Base-by-base conservation (phyloP, 2,797 vertebrate species). In the Buphagus erythrorhynchus region DNA sequence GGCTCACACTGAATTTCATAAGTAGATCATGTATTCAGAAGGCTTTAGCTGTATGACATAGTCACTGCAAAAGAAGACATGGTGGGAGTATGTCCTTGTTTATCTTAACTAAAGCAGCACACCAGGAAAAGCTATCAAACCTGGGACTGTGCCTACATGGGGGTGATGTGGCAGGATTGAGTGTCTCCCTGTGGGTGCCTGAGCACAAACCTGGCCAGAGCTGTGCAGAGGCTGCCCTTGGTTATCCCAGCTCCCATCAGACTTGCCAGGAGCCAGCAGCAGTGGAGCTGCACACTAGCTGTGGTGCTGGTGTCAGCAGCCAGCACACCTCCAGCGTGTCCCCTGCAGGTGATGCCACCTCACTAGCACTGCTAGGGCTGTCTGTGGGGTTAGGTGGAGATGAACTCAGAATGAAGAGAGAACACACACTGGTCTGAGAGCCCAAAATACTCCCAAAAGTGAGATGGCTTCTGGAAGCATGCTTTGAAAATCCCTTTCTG, bases 1-100 rank as follows among this genome's bases (percentile, higher is more conserved):
- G 94, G 90, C 90, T 94, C 81, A 45, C 45, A 11, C 19, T 73
- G 90, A 95, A 73, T 96, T 94, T 95, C 90, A 78, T 92, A 92
- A 93, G 91, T 65, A 83, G 68, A 77, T 78, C 14, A 2, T 72
- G 29, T 52, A 66, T 79, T 88, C 86, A 48, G 80, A 62, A 66
- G 36, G 10, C 51, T 92, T 93, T 72, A 93, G 65, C 79, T 83
- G 24, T 74, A 33, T 91, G 75, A 71, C 75, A 79, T 20, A 69
- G 82, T 46, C 77, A 42, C 58, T 80, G 49, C 38, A 62, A 65
- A 92, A 87, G 69, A 62, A 63, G 63, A 92, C 62, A 58, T 66
- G 57, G 52, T 3, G 2, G 31, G 63, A 67, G 13, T 35, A 43
- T 57, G 43, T 74, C 58, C 58, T 63, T 57, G 54, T 57, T 91